Conservation (phyloP, 2,113 vertebrate genomes). For the Riparia riparia region DNA sequence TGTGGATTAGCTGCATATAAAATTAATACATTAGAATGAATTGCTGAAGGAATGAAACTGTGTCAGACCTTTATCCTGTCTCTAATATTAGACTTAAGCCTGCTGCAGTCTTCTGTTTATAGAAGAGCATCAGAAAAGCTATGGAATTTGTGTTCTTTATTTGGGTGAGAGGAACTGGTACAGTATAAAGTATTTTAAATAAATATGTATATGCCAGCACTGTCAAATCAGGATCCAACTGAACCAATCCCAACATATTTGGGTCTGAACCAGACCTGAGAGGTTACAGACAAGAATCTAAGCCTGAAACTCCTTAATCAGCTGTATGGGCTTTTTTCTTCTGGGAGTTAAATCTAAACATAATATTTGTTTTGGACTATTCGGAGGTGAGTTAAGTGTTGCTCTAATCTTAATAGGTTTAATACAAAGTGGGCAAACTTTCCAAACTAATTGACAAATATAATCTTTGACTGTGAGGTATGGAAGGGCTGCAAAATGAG, state of each 20-base stretch:
- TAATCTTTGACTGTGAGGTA: not conserved
- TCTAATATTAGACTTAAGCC: not conserved
- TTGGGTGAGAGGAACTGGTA: not conserved
- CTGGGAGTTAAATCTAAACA: not conserved
- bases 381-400: not conserved
- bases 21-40: conserved; percentile 51
- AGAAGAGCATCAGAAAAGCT: conserved; percentile 4
- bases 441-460: not conserved
- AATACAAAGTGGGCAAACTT: not conserved
- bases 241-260: not conserved
- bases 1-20: conserved; percentile 48
- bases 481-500: not conserved
- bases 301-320: not conserved
- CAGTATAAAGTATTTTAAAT: not conserved
- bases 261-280: not conserved
- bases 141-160: not conserved
- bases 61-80: conserved; percentile 11
- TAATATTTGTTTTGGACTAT: not conserved
- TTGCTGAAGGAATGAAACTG: conserved; percentile 30
- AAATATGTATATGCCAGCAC: not conserved
- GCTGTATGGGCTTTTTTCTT: not conserved
- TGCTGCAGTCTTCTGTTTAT: not conserved
- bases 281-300: not conserved
- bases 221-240: not conserved
- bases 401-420: not conserved